A percentile compares a stretch with the other conserved stretches of the same genome.
Conservation (phyloP, 2,113 vertebrate genomes). For the Neopipo cinnamomea region DNA sequence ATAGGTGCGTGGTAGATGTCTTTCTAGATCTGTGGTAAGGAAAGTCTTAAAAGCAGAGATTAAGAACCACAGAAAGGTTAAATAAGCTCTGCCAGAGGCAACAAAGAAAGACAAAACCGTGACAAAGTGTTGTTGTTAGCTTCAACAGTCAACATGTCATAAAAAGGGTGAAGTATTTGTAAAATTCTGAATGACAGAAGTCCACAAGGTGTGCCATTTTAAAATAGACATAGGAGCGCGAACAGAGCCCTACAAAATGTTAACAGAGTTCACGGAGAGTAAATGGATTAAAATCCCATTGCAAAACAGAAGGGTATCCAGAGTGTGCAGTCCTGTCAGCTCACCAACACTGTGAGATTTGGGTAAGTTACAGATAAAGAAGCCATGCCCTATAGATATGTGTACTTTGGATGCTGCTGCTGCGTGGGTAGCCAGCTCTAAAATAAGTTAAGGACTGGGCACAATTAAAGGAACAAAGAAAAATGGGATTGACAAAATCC, state of each 20-base stretch:
- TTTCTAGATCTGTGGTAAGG: background rate
- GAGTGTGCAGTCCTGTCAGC: background rate
- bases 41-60: background rate
- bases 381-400: background rate
- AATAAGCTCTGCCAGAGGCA: background rate
- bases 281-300: conserved; percentile 43
- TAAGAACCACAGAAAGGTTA: background rate
- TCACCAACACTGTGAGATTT: background rate
- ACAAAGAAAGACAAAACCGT: conserved; percentile 2
- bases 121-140: background rate
- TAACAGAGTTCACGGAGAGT: conserved; percentile 52
- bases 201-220: conserved; percentile 58
- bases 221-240: conserved; percentile 46
- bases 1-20: background rate
- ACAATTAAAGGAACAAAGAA: background rate
- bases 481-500: background rate
- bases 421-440: background rate
- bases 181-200: conserved; percentile 54
- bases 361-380: background rate
- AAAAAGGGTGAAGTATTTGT: conserved; percentile 46
- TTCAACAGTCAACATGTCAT: background rate
- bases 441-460: background rate
- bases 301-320: conserved; percentile 32
- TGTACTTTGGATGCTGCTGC: background rate
- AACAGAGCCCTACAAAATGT: conserved; percentile 2